Evolutionary conservation across 1,140 invertebrate genomes (phyloP), one percentile per base, ranked within the genome.

Genomic region (Tachypleus tridentatus): DNA sequence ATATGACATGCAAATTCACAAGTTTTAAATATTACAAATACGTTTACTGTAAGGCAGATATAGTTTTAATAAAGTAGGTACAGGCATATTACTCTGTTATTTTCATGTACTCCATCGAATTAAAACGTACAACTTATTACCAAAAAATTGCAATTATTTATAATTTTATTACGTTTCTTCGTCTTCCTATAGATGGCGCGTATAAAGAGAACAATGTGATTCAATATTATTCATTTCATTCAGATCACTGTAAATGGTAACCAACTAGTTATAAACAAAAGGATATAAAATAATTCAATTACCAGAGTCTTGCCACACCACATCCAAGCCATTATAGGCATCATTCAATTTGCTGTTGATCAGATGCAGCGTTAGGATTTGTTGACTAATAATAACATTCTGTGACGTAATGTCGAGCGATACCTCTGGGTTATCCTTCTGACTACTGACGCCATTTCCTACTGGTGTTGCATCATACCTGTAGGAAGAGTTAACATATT

Each of bases 311-410:
- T 70, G 65, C 87, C 91, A 93, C 72, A 93, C 87, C 11, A 96
- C 90, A 74, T 96, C 91, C 66, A 86, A 81, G 0, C 92, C 93
- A 73, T 93, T 92, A 77, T 87, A 92, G 3, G 93, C 92, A 72
- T 86, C 87, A 70, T 87, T 84, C 29, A 97, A 79, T 73, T 89
- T 86, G 65, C 82, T 87, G 5, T 87, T 90, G 64, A 93, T 87
- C 4, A 85, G 84, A 70, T 85, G 85, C 29, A 97, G 77, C 48
- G 85, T 81, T 69, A 86, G 85, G 49, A 88, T 81, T 78, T 94
- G 90, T 63, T 88, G 84, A 70, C 83, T 84, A 66, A 90, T 73
- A 5, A 83, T 67, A 54, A 77, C 74, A 64, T 80, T 79, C 29
- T 75, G 77, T 67, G 76, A 74, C 9, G 71, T 74, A 0, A 76